phyloP scores from a whole-genome alignment of 2,113 vertebrate species.

The Bujurquina vittata region DNA sequence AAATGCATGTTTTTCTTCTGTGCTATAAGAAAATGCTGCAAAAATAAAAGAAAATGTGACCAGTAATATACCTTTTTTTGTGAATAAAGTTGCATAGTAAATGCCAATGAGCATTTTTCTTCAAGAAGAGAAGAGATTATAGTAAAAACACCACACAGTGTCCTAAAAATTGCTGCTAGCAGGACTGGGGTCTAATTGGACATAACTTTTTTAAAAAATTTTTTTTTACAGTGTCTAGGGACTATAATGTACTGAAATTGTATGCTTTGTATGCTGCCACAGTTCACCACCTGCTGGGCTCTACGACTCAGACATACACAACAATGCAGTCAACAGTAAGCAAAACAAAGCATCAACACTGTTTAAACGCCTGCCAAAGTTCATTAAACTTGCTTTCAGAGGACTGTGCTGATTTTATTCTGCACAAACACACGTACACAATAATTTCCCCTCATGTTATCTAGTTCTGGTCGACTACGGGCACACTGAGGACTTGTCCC shows the following conservation, averaged over 20 bases:
- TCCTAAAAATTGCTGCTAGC: neutral
- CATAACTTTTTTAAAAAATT: too few relatives aligned
- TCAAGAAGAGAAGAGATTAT: neutral
- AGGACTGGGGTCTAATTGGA: neutral
- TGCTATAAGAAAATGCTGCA: neutral
- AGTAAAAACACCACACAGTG: neutral
- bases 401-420: constrained; percentile 1
- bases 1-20: neutral
- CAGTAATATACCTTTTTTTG: too few relatives aligned
- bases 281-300: neutral
- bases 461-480: neutral
- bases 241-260: neutral
- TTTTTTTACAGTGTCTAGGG: neutral
- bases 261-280: neutral
- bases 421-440: neutral
- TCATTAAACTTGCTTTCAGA: constrained; percentile 39
- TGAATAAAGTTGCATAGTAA: neutral
- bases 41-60: neutral
- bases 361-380: constrained; percentile 25
- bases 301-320: neutral
- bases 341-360: neutral
- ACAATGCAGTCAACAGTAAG: constrained; percentile 24
- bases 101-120: neutral
- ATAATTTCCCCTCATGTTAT: neutral
- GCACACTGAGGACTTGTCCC: constrained; percentile 40